A percentile compares a stretch with the other conserved stretches of the same genome.
These are phyloP conservation scores for Mormyrus hasselquistii DNA, from an alignment of 2,797 vertebrate species.

Conservation along the genomic window DNA sequence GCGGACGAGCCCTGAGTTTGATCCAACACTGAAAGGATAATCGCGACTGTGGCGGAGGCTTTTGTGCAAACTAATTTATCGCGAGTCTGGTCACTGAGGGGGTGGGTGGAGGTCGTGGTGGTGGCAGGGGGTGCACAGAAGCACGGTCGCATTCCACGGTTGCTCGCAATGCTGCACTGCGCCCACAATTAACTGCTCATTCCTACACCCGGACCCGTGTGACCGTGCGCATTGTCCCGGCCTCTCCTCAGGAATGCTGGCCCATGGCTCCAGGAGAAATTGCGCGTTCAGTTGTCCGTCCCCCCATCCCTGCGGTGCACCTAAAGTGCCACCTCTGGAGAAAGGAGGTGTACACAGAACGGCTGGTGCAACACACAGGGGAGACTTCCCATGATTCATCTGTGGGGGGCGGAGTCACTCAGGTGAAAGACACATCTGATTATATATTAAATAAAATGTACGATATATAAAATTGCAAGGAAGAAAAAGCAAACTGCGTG, in stretches of 20 bases:
- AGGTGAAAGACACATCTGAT: neutral
- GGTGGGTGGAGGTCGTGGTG: neutral
- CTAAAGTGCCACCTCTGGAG: slow-evolving; percentile 30
- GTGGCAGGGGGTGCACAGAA: slow-evolving; percentile 22
- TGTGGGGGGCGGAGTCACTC: neutral
- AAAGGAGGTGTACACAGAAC: neutral
- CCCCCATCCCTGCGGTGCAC: slow-evolving; percentile 34
- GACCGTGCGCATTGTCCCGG: slow-evolving; percentile 41
- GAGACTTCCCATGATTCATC: neutral
- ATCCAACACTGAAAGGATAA: slow-evolving; percentile 31
- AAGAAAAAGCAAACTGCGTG: neutral
- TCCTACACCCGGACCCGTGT: slow-evolving; percentile 39
- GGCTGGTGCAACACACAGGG: too few relatives aligned
- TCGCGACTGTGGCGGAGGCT: slow-evolving; percentile 34
- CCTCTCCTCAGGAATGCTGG: slow-evolving; percentile 40
- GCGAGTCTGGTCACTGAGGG: slow-evolving; percentile 20
- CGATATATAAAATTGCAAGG: neutral
- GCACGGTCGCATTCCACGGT: slow-evolving; percentile 42
- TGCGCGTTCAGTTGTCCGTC: slow-evolving; percentile 21
- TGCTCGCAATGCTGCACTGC: slow-evolving; percentile 43
- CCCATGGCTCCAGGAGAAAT: slow-evolving; percentile 33
- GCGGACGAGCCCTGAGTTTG: slow-evolving; percentile 9
- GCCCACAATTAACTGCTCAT: slow-evolving; percentile 47
- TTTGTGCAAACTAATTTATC: slow-evolving; percentile 43
- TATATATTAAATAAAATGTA: neutral